Base-by-base conservation (phyloP, 2,888 invertebrate genomes). In the Caenorhabditis sp. region DNA sequence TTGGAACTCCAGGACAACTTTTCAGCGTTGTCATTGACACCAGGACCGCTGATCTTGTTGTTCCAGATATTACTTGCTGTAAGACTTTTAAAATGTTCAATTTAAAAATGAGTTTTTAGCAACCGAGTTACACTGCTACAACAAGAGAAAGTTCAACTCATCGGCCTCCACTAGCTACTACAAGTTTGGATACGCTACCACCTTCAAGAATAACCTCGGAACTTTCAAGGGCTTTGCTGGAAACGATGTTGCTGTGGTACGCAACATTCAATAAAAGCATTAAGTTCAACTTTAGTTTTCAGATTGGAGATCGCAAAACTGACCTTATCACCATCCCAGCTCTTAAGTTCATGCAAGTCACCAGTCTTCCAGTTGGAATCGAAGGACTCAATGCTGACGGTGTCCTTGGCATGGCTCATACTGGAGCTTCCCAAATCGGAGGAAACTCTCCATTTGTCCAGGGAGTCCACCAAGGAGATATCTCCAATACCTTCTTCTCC, bases 1-100 rank as follows among this genome's bases (percentile, higher is more conserved):
- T 80, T n/a, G 80, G 80, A 72, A 72, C 80, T 1, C 72, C 72
- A 60, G 72, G 72, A 55, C 80, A 80, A 44, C 72, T 72, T 18
- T 80, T 80, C 72, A 72, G 68, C n/a, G 80, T 80, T 22, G 61
- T 80, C 32, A 68, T 80, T 51, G 80, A 80, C 58, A 72, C 72
- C 22, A 62, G 15, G 37, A 61, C 80, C 11, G 28, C 80, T 5
- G 80, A 80, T 68, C 26, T 80, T 22, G 18, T 80, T 40, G 47
- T 80, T 58, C 72, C 80, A 58, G 80, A 80, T 40, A 18, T 37
- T 1, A 28, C 35, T 32, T 80, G 80, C 71, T 56, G 69, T 77
- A 26, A 24, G 20, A 18, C 44, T n/a, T 56, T 20, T 26, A 20
- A 64, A 20, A 18, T 18, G 28, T 55, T 6, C 13, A 2, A 2